These are phyloP conservation scores for Drosophila tripunctata DNA, from an alignment of 2,888 invertebrate genomes.

Conservation along the genomic window DNA sequence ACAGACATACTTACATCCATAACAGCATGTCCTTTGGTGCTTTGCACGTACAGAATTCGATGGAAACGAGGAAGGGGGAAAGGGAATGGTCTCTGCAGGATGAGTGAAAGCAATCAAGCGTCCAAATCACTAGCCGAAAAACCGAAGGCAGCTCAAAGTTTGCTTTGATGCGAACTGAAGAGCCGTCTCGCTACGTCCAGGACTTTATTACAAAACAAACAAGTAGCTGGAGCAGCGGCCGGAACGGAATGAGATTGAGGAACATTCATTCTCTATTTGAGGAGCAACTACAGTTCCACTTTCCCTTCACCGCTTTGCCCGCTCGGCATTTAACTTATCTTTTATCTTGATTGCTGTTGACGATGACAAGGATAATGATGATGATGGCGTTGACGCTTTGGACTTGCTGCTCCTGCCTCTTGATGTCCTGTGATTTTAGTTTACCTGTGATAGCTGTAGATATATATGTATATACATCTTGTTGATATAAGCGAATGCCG, in stretches of 20 bases:
- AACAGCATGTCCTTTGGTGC: conserved; percentile 61
- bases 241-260: conserved; percentile 9
- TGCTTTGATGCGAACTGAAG: conserved; percentile 66
- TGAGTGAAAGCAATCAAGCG: conserved; percentile 78
- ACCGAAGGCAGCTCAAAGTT: conserved; percentile 64
- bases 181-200: conserved; percentile 31
- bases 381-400: conserved; percentile 57
- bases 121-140: conserved; percentile 75
- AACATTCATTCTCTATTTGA: neutral
- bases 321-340: conserved; percentile 74
- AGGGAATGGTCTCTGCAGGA: conserved; percentile 18
- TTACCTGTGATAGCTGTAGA: no score
- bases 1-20: conserved; percentile 1
- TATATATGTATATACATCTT: no score
- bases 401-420: neutral
- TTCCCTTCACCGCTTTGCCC: conserved; percentile 27
- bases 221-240: conserved; percentile 36
- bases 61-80: neutral
- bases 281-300: conserved; percentile 11
- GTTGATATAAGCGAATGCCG: conserved; percentile 74
- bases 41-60: conserved; percentile 61
- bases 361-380: conserved; percentile 80
- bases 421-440: conserved; percentile 55
- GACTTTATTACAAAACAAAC: conserved; percentile 79
- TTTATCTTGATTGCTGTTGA: conserved; percentile 80